Evolutionary conservation across 2,113 vertebrate species (phyloP).

Genomic region (Cercocebus atys): DNA sequence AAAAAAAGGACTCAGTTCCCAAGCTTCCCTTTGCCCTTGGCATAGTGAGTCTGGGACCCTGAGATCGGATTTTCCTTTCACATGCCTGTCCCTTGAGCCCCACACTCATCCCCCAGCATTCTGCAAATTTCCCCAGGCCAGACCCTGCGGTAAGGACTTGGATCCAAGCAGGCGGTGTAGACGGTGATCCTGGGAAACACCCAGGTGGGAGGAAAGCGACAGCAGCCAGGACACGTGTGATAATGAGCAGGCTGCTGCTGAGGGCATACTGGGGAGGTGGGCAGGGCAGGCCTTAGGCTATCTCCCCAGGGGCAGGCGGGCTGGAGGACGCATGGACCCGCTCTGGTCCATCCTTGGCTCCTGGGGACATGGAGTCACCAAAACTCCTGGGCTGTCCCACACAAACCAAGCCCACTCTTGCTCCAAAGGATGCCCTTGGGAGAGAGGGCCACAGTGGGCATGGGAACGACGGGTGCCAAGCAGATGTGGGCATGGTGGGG

Average conservation of each 20-base stretch:
- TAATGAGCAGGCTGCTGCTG: neutral
- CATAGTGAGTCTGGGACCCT: too few species aligned
- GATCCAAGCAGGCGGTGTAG: neutral
- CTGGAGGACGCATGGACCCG: neutral
- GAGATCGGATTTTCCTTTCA: too few species aligned
- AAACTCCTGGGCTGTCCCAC: neutral
- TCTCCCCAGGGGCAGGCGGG: neutral
- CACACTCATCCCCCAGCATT: neutral
- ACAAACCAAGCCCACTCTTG: too few species aligned
- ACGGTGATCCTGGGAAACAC: neutral
- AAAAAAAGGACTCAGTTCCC: too few species aligned
- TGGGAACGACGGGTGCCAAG: neutral
- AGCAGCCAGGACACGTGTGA: too few species aligned
- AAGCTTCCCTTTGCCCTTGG: too few species aligned
- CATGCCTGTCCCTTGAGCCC: too few species aligned
- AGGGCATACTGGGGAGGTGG: neutral
- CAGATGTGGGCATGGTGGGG: neutral
- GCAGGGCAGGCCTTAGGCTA: neutral
- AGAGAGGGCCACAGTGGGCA: neutral
- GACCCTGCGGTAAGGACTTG: neutral
- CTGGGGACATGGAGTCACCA: too few species aligned
- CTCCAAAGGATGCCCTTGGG: too few species aligned
- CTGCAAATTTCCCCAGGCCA: neutral
- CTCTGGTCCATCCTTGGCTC: too few species aligned
- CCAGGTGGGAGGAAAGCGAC: rapidly evolving